These are phyloP conservation scores for Blennius ocellaris DNA, from an alignment of 2,113 vertebrate genomes.

Conservation along the genomic window DNA sequence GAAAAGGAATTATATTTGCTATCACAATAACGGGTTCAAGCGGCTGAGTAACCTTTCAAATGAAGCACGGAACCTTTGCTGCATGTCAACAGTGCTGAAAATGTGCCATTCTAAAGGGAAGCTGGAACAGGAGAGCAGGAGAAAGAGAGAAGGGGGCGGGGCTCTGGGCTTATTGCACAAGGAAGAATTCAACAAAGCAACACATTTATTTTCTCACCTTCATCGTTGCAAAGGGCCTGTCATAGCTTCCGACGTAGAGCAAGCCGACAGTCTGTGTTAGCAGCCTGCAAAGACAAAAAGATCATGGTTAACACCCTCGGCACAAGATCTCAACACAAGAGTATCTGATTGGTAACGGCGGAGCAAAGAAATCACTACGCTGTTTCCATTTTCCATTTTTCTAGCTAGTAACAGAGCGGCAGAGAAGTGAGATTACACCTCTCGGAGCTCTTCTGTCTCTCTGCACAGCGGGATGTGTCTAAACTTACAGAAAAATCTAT, in stretches of 20 bases:
- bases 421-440: conserved; percentile 72
- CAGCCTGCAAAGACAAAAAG: conserved; percentile 86
- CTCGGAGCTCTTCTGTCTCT: conserved; percentile 58
- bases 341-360: conserved; percentile 27
- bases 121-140: not conserved
- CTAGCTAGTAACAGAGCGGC: conserved; percentile 71
- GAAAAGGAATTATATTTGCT: not conserved
- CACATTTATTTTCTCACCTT: conserved; percentile 87
- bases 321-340: conserved; percentile 16
- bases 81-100: not conserved
- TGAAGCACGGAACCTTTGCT: not conserved
- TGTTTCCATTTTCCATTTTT: conserved; percentile 47
- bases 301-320: conserved; percentile 55
- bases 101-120: conserved; percentile 3
- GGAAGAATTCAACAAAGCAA: conserved; percentile 40
- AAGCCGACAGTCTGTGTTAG: conserved; percentile 93
- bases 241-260: conserved; percentile 96
- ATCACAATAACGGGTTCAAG: not conserved
- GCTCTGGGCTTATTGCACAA: conserved; percentile 8
- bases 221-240: conserved; percentile 96
- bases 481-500: conserved; percentile 30
- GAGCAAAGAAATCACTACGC: conserved; percentile 33
- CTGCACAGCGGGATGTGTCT: conserved; percentile 29
- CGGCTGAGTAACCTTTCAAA: not conserved
- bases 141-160: not conserved